Percentiles rank a stretch among this genome's conserved stretches.
phyloP scores from a whole-genome alignment of 2,113 vertebrate genomes.

The sheep (Ovis aries) region ARS-UI_Ramb_v3.0 NC_056054.1:28082501-28083000 shows the following conservation, averaged over 20 bases:
- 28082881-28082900: conserved; percentile 78
- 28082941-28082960: conserved; percentile 23
- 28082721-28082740: conserved; percentile 80
- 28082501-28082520: neutral
- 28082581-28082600: conserved; percentile 78
- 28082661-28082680: conserved; percentile 79
- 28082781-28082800: conserved; percentile 84
- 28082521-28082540: conserved; percentile 17
- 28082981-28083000: neutral
- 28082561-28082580: conserved; percentile 81
- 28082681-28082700: conserved; percentile 84
- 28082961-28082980: neutral
- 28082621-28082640: conserved; percentile 82
- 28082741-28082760: conserved; percentile 79
- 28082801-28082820: conserved; percentile 79
- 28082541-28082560: conserved; percentile 63
- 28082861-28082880: conserved; percentile 77
- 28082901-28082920: conserved; percentile 79
- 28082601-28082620: conserved; percentile 82
- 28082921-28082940: conserved; percentile 46
- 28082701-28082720: conserved; percentile 78
- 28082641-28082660: conserved; percentile 87
- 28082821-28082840: conserved; percentile 79
- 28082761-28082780: conserved; percentile 79
- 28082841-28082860: conserved; percentile 78